phyloP scores from a whole-genome alignment of 2,888 invertebrate genomes.

The Eilema sororculum region DNA sequence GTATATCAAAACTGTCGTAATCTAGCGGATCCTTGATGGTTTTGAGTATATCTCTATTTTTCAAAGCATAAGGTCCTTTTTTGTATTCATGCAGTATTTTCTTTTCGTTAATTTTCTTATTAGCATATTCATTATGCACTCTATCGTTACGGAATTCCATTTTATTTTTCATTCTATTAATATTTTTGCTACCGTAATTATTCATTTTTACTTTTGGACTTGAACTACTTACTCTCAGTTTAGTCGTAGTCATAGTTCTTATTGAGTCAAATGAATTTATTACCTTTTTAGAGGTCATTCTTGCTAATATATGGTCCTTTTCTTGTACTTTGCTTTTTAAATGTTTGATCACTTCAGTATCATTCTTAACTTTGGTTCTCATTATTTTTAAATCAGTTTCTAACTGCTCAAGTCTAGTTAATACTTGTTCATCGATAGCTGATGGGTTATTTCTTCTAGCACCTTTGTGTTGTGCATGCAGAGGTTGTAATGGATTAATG shows the following conservation, averaged over 20 bases:
- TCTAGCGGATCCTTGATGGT: neutral
- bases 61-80: neutral
- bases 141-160: neutral
- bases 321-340: neutral
- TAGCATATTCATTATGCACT: neutral
- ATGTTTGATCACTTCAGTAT: neutral
- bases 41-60: neutral
- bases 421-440: neutral
- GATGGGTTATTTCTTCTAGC: neutral
- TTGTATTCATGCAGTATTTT: neutral
- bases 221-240: neutral
- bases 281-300: neutral
- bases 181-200: too few relatives aligned
- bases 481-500: neutral
- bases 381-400: conserved; percentile 2
- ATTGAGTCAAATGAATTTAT: neutral
- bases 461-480: neutral
- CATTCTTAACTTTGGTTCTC: neutral
- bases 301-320: neutral
- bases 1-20: conserved; percentile 2
- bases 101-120: neutral
- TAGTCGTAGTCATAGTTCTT: neutral
- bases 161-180: neutral
- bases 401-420: neutral
- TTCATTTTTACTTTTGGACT: neutral